Evolutionary conservation across 2,113 vertebrate genomes (phyloP), one percentile per base, ranked within the genome.

Genomic region (Serinus canaria): DNA sequence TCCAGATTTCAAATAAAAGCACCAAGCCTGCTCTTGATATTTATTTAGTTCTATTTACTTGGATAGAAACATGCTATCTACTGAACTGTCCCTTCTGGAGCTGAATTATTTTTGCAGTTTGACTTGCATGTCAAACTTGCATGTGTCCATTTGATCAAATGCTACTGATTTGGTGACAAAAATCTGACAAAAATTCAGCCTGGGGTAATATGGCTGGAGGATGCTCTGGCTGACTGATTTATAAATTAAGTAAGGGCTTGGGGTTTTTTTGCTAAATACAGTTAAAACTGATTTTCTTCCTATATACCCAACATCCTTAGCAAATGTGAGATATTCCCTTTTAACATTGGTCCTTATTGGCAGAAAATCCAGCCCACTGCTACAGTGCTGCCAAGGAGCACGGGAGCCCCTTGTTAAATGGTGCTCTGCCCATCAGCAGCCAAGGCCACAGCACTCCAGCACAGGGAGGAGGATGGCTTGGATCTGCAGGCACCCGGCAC

Each of bases 391-490:
- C 68, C 41, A 25, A 59, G 37, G n/a, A 70, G 14, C 43, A 46
- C 4, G 7, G 17, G 33, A 62, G 27, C 33, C 44, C 20, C 0
- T 1, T 1, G 15, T 33, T 70, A 35, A 64, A 59, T 5, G 30
- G 49, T 30, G 33, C 27, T 75, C 75, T 91, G 59, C 56, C 44
- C 41, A 7, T 28, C 46, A 28, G 5, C 19, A 68, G 31, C 52
- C n/a, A 20, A 19, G 3, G 28, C 27, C 28, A 41, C 19, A 66
- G 59, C 20, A 5, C 53, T 69, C 66, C 33, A 16, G 43, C 7
- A 62, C 15, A 27, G 18, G 62, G 46, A 73, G 13, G 49, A 41
- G 74, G 55, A 83, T 63, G 67, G 59, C 15, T 21, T 62, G 58
- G 56, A 39, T 75, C 90, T 63, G 35, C 1, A 15, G 39, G 49